phyloP scores from a whole-genome alignment of 2,888 invertebrate genomes.

The Coelopa pilipes region DNA sequence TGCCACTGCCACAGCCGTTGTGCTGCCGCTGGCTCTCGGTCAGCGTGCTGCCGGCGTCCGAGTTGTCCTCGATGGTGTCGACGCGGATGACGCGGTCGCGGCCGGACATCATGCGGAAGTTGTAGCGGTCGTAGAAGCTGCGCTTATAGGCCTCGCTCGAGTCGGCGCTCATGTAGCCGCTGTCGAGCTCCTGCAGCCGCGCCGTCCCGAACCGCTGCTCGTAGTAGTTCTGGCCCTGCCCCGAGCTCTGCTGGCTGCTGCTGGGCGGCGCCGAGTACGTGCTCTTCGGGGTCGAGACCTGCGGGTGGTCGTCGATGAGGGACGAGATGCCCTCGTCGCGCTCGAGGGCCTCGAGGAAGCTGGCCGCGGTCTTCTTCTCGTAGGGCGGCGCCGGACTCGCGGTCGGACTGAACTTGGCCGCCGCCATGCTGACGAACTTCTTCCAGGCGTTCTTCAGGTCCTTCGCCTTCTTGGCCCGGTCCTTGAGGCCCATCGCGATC shows the following conservation, averaged over 20 bases:
- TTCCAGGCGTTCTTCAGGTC: slow-evolving; percentile 67
- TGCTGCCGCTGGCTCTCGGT: slow-evolving; percentile 38
- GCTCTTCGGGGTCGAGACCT: slow-evolving; percentile 53
- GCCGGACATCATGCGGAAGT: slow-evolving; percentile 61
- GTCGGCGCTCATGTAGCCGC: slow-evolving; percentile 87
- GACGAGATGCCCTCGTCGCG: slow-evolving; percentile 65
- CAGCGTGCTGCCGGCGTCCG: slow-evolving; percentile 50
- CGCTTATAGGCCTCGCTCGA: slow-evolving; percentile 74
- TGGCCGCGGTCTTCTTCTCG: slow-evolving; percentile 53
- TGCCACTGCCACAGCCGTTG: slow-evolving; percentile 27
- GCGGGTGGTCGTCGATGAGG: slow-evolving; percentile 59
- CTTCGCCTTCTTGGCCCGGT: slow-evolving; percentile 66
- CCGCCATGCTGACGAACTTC: slow-evolving; percentile 66
- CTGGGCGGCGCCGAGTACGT: slow-evolving; percentile 55
- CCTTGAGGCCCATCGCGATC: slow-evolving; percentile 65
- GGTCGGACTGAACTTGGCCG: slow-evolving; percentile 65
- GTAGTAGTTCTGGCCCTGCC: slow-evolving; percentile 61
- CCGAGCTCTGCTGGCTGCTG: no score
- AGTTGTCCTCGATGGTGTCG: slow-evolving; percentile 63
- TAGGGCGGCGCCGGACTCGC: slow-evolving; percentile 62
- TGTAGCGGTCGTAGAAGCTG: slow-evolving; percentile 66
- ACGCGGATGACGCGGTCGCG: slow-evolving; percentile 60
- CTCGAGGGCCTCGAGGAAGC: slow-evolving; percentile 56
- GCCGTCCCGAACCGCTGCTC: slow-evolving; percentile 61
- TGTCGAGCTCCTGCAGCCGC: slow-evolving; percentile 74